Evolutionary conservation across 2,113 vertebrate genomes (phyloP), one percentile per base, ranked within the genome.

Genomic region (Meleagris gallopavo): DNA sequence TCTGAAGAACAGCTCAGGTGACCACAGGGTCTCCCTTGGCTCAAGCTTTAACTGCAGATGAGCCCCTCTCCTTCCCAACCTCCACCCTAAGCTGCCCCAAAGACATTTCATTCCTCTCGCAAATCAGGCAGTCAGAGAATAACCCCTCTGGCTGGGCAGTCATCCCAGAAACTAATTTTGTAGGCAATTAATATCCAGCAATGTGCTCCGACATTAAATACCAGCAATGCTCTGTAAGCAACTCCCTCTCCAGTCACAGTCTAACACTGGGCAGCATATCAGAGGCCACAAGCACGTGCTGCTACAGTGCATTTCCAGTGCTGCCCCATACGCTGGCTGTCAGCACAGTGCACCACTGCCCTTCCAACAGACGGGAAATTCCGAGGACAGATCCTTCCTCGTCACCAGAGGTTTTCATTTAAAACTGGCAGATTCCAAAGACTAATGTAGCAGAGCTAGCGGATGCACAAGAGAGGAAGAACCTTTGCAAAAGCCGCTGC

Each of bases 401-500:
- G 30, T 60, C 67, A 67, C 16, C 32, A 73, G 60, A 57, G 8
- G 32, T n/a, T 71, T 61, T 77, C 69, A 72, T 86, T 90, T 34
- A 86, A 45, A 90, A 77, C 6, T 1, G 0, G 29, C 22, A 20
- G 8, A 60, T 67, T 72, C 70, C 50, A 83, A 54, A 87, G 66
- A 65, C 27, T 19, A 43, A 67, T 3, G 13, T 2, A 76, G 75
- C 27, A 82, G 40, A 89, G 74, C 60, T 38, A 88, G 64, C 0
- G 1, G 78, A 65, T 52, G 83, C 19, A 22, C 54, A 34, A 55
- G 64, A 81, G 18, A 70, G 12, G 13, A 55, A 72, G 54, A 65
- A 99, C 99, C 98, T 99, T 99, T 73, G 99, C 99, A 94, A 99
- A 99, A 55, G 99, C 99, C 48, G 99, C 99, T 15, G 99, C 99